A percentile compares a stretch with the other conserved stretches of the same genome.
Evolutionary conservation across 2,797 vertebrate genomes (phyloP).

Genomic region (Lates japonicus): DNA sequence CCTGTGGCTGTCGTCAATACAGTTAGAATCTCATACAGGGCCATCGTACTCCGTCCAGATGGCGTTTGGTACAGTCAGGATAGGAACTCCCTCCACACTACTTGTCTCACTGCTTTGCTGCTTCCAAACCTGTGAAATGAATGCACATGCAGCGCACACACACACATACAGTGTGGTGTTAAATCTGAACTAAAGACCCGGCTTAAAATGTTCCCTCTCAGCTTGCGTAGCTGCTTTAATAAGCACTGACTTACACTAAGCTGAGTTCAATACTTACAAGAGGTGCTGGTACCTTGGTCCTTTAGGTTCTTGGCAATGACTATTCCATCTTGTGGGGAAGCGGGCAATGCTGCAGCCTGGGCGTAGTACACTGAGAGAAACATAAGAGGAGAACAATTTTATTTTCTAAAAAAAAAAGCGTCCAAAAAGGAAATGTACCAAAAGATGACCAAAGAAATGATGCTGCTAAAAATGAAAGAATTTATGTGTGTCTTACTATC

Average conservation of each 20-base stretch:
- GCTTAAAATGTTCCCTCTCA: conserved; percentile 11
- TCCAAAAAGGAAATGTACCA: not conserved
- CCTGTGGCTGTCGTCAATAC: conserved; percentile 98
- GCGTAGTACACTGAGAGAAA: conserved; percentile 95
- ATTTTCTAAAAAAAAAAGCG: not conserved
- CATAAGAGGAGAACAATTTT: not conserved
- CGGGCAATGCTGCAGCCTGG: conserved; percentile 96
- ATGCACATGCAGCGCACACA: conserved; percentile 4
- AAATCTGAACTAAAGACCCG: not conserved
- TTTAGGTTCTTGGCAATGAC: conserved; percentile 97
- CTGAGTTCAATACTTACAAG: conserved; percentile 18
- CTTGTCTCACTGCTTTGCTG: conserved; percentile 97
- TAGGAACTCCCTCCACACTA: conserved; percentile 93
- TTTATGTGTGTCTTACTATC: conserved; percentile 90
- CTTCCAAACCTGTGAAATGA: conserved; percentile 90
- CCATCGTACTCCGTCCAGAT: conserved; percentile 93
- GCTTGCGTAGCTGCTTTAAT: conserved; percentile 14
- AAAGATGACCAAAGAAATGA: not conserved
- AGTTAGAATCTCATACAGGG: conserved; percentile 97
- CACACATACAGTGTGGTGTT: not conserved
- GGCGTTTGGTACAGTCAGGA: conserved; percentile 96
- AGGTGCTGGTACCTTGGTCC: conserved; percentile 92
- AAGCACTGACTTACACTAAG: conserved; percentile 24
- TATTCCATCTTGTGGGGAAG: conserved; percentile 96
- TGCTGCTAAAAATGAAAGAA: not conserved